Evolutionary conservation across 2,888 invertebrate genomes (phyloP).

Genomic region (Thumatha senex): DNA sequence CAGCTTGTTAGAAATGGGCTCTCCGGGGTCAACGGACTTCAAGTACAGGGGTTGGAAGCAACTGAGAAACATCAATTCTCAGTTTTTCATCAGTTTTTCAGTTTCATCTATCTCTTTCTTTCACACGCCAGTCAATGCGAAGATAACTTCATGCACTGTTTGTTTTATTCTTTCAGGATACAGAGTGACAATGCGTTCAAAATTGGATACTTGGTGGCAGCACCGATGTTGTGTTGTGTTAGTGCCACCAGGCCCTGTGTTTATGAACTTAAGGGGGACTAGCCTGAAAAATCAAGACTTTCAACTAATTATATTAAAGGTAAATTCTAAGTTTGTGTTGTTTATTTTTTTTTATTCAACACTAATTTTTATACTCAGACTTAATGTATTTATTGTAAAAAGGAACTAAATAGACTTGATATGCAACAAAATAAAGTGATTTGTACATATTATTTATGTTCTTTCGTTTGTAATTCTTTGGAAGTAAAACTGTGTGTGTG

Average conservation of each 20-base stretch:
- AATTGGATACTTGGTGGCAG: conserved; percentile 62
- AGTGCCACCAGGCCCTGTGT: conserved; percentile 61
- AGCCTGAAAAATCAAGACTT: conserved; percentile 70
- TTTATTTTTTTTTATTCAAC: conserved; percentile 64
- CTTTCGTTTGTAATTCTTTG: conserved; percentile 11
- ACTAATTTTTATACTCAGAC: conserved; percentile 77
- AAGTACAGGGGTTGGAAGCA: too few species aligned
- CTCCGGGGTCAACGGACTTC: too few species aligned
- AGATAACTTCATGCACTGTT: background rate
- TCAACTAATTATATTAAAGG: conserved; percentile 49
- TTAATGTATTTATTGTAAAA: conserved; percentile 79
- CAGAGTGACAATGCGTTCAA: conserved; percentile 64
- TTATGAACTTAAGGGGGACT: conserved; percentile 56
- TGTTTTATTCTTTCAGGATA: conserved; percentile 53
- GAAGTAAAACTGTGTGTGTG: too few species aligned
- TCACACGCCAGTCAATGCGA: too few species aligned
- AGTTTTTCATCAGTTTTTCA: too few species aligned
- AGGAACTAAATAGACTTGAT: conserved; percentile 77
- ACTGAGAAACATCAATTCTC: too few species aligned
- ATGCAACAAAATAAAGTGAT: conserved; percentile 80
- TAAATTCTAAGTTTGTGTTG: conserved; percentile 71
- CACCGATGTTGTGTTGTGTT: conserved; percentile 48
- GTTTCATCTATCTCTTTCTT: too few species aligned
- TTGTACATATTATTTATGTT: conserved; percentile 70
- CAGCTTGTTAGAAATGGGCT: too few species aligned